phyloP scores from a whole-genome alignment of 2,113 vertebrate genomes.

The Oplegnathus fasciatus region DNA sequence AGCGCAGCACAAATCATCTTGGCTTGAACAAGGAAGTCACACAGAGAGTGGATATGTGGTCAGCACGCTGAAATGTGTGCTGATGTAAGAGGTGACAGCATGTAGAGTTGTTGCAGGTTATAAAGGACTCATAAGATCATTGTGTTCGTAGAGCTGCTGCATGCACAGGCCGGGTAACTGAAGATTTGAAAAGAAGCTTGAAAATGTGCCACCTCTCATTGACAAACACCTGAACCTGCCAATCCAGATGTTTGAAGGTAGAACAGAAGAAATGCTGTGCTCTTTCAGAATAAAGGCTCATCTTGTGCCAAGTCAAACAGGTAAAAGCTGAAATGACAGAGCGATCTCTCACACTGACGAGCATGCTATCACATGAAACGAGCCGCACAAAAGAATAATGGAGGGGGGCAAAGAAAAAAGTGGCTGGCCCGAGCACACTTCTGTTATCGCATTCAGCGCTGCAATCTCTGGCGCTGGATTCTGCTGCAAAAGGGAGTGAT shows the following conservation, averaged over 20 bases:
- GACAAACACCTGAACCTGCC: neutral
- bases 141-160: neutral
- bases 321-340: neutral
- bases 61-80: conserved; percentile 13
- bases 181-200: neutral
- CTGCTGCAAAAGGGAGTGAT: conserved; percentile 60
- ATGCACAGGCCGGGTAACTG: neutral
- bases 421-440: conserved; percentile 6
- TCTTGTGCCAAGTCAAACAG: neutral
- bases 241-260: neutral
- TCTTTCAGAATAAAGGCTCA: neutral
- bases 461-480: conserved; percentile 55
- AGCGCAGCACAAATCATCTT: neutral
- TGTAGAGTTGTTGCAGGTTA: neutral
- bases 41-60: neutral
- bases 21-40: conserved; percentile 22
- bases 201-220: no score
- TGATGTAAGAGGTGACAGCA: conserved; percentile 3
- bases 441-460: conserved; percentile 33
- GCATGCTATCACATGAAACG: neutral
- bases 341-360: neutral
- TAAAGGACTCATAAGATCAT: neutral
- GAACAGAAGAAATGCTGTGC: neutral
- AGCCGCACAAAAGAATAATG: conserved; percentile 10
- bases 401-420: neutral